Conservation (phyloP, 23 tunicate species). For the Botrylloides violaceus region DNA sequence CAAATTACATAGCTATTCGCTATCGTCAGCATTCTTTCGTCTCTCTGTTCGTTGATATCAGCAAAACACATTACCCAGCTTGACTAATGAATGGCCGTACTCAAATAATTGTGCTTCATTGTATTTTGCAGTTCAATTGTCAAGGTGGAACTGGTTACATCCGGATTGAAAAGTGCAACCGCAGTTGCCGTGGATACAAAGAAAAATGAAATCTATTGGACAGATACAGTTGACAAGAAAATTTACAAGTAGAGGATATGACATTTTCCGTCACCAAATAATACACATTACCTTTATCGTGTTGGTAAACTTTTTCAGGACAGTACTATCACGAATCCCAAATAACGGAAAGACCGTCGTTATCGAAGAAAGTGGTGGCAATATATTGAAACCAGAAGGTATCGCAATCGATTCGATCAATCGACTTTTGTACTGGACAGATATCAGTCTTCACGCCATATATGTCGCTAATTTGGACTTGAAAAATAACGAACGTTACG, state of each 20-base stretch:
- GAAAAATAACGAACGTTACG: background rate
- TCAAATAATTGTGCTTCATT: too few relatives aligned
- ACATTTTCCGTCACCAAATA: too few relatives aligned
- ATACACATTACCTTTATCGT: background rate
- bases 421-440: constrained; percentile 41
- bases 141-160: background rate
- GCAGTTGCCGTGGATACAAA: constrained; percentile 2
- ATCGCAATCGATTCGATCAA: constrained; percentile 39
- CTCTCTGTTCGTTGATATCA: too few relatives aligned
- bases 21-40: too few relatives aligned
- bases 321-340: background rate
- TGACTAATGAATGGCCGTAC: too few relatives aligned
- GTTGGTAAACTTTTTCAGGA: background rate
- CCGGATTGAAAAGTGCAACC: background rate
- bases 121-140: too few relatives aligned
- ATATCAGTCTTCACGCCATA: constrained; percentile 7
- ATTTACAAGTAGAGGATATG: background rate
- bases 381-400: constrained; percentile 27
- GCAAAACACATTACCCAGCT: too few relatives aligned
- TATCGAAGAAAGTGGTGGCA: background rate
- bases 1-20: too few relatives aligned
- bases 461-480: constrained; percentile 15
- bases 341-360: background rate
- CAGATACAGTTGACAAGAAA: background rate
- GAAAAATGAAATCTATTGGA: constrained; percentile 8